A percentile compares a stretch with the other conserved stretches of the same genome.
phyloP scores from a whole-genome alignment of 1,140 invertebrate genomes.

The Apocrypta bakeri region DNA sequence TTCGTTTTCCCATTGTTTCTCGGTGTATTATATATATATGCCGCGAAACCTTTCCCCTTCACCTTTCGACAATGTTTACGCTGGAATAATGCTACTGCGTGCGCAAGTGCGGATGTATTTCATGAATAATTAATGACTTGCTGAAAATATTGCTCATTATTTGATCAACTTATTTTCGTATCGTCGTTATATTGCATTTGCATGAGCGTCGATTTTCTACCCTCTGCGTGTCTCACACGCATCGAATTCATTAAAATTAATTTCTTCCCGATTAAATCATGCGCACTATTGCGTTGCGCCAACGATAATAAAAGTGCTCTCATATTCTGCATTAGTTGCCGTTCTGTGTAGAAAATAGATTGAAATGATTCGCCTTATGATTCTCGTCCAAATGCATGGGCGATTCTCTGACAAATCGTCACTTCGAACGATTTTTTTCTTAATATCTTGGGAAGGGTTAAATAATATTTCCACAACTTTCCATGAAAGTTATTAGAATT shows the following conservation, averaged over 20 bases:
- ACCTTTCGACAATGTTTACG: neutral
- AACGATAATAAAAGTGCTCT: too few species aligned
- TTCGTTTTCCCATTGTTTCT: neutral
- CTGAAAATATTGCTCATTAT: conserved; percentile 26
- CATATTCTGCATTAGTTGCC: too few species aligned
- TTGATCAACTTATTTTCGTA: conserved; percentile 15
- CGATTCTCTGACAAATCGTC: too few species aligned
- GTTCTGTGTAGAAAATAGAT: too few species aligned
- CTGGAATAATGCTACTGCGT: conserved; percentile 19
- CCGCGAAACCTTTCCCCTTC: neutral
- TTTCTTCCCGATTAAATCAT: conserved; percentile 38
- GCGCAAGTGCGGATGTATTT: conserved; percentile 10
- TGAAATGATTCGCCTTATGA: too few species aligned
- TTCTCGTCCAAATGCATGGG: too few species aligned
- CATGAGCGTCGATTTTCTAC: conserved; percentile 35
- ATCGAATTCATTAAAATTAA: conserved; percentile 43
- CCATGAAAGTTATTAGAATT: too few species aligned
- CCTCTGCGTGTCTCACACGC: neutral
- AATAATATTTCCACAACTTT: too few species aligned
- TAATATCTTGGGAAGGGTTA: too few species aligned
- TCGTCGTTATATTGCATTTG: conserved; percentile 24
- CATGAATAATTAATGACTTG: conserved; percentile 36
- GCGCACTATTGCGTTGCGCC: conserved; percentile 40
- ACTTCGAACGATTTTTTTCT: too few species aligned
- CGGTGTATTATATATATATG: too few species aligned